Evolutionary conservation across 1,140 invertebrate species (phyloP).

Genomic region (Trichogramma pretiosum): DNA sequence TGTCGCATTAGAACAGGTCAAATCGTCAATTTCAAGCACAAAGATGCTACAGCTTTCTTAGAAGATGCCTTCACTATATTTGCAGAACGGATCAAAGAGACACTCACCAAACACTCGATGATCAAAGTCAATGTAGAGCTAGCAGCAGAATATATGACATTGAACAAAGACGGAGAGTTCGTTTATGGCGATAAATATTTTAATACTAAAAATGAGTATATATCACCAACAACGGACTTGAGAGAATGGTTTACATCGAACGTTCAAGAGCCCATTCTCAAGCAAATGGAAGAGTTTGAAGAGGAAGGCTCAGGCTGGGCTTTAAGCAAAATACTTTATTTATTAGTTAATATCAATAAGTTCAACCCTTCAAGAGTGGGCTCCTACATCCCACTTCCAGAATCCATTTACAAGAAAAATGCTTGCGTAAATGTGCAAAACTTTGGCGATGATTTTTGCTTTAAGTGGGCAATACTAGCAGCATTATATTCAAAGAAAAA

Average conservation of each 20-base stretch:
- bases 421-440: too few species aligned
- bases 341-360: conserved; percentile 1
- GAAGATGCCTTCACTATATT: not conserved
- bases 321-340: not conserved
- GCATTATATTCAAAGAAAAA: conserved; percentile 18
- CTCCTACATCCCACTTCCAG: not conserved
- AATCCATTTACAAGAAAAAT: too few species aligned
- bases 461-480: conserved; percentile 17
- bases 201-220: not conserved
- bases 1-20: not conserved
- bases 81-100: not conserved
- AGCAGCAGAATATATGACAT: too few species aligned
- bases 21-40: not conserved
- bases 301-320: conserved; percentile 2
- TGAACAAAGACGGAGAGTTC: too few species aligned
- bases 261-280: not conserved
- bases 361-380: conserved; percentile 5
- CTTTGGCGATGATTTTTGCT: not conserved
- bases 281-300: conserved; percentile 6
- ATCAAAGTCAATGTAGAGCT: not conserved
- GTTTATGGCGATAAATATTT: not conserved
- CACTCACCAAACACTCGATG: not conserved
- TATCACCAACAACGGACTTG: not conserved
- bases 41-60: not conserved
- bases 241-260: not conserved